Base-by-base conservation (phyloP, 1,140 invertebrate genomes). In the Nephotettix cincticeps region DNA sequence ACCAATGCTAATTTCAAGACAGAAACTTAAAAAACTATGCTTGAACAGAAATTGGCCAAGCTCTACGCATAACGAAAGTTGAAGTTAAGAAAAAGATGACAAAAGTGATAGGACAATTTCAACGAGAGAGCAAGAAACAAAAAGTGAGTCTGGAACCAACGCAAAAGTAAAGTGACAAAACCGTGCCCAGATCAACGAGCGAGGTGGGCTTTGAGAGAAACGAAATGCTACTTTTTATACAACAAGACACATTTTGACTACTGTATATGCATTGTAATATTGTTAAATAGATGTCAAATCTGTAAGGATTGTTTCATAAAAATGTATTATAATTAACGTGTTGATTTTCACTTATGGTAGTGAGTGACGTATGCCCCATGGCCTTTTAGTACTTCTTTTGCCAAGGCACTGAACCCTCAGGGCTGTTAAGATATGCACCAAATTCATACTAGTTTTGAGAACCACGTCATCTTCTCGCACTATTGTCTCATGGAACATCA, bases 91-190 rank as follows among this genome's bases (percentile, higher is more conserved):
- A 43, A 9, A 43, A 43, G 40, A 43, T 43, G 40, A 43, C 9
- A 43, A 43, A 43, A 43, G 40, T 43, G 40, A 43, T 43, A 43
- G 40, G 40, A 43, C 40, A 43, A 63, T 63, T 63, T 63, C 58
- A 63, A 63, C 58, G 58, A 63, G 58, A 63, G 58, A 23, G 58
- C 58, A 63, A 63, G 21, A 63, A 63, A 63, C 58, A 63, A 63
- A 63, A 63, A 63, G 58, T 63, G 58, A 28, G 58, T 63, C 58
- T 63, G 58, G 58, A 63, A 63, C 58, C 58, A 63, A 63, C 21
- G 58, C 3, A 63, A 63, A 63, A 63, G 58, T 63, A 23, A 63
- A 63, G 58, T 63, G 9, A 43, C 40, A 43, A 43, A 9, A 43
- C 9, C 9, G n/a, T n/a, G n/a, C 40, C 9, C 40, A 11, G 9